Evolutionary conservation across 2,888 invertebrate genomes (phyloP).

Genomic region (Heteromurus nitidus): DNA sequence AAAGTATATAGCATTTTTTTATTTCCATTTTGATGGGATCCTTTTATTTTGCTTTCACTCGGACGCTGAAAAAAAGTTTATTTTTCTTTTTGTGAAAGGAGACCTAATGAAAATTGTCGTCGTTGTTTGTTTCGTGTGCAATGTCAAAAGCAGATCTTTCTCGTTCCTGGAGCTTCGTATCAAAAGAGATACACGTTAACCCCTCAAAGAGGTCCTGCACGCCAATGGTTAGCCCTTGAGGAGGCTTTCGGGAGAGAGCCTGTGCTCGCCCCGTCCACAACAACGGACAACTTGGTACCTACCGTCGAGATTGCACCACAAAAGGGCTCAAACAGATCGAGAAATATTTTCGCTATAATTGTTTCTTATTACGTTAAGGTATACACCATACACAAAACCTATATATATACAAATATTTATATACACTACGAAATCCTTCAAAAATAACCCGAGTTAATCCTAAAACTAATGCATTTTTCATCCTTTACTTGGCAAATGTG

Average conservation of each 20-base stretch:
- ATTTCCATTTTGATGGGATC: too few species aligned
- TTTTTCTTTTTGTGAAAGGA: not conserved
- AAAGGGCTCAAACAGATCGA: constrained; percentile 63
- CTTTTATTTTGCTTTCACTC: too few species aligned
- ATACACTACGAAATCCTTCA: too few species aligned
- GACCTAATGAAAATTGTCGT: not conserved
- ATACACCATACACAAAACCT: constrained; percentile 12
- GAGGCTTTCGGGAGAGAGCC: constrained; percentile 77
- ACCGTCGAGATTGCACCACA: constrained; percentile 53
- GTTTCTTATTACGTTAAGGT: constrained; percentile 94
- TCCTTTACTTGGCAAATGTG: too few species aligned
- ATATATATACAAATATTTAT: too few species aligned
- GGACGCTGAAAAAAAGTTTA: too few species aligned
- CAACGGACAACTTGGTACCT: constrained; percentile 65
- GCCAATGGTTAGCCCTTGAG: constrained; percentile 73
- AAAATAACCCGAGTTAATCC: too few species aligned
- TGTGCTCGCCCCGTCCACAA: constrained; percentile 72
- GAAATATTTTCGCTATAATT: constrained; percentile 91
- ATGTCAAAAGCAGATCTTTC: constrained; percentile 61
- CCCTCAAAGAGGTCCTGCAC: constrained; percentile 71
- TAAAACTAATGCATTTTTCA: too few species aligned
- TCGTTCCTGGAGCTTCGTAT: constrained; percentile 72
- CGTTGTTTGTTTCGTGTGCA: too few species aligned
- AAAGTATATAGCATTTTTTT: too few species aligned
- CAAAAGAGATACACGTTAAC: constrained; percentile 71